Conservation (phyloP, 1,140 invertebrate genomes). For the Dufourea novaeangliae region DNA sequence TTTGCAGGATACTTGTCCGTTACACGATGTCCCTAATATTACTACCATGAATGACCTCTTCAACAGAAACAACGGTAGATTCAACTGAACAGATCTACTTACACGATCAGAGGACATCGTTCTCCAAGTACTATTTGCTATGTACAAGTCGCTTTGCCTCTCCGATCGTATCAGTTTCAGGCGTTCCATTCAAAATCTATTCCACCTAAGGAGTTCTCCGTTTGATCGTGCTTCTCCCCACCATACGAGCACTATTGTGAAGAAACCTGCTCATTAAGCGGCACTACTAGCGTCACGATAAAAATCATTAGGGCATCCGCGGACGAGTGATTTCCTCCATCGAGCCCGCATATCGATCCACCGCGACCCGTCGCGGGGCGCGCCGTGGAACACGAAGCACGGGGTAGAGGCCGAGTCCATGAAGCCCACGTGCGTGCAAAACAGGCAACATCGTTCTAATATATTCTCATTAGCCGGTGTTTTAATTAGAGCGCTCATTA, state of each 20-base stretch:
- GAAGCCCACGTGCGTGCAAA: conserved; percentile 62
- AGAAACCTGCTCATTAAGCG: conserved; percentile 33
- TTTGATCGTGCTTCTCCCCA: conserved; percentile 17
- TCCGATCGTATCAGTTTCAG: conserved; percentile 27
- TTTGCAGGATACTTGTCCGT: not conserved
- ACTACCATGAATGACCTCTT: not conserved
- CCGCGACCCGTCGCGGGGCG: conserved; percentile 13
- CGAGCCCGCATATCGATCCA: conserved; percentile 49
- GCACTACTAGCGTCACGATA: conserved; percentile 9
- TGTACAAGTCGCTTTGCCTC: not conserved
- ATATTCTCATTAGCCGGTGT: conserved; percentile 75
- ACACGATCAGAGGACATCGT: not conserved
- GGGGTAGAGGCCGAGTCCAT: conserved; percentile 23
- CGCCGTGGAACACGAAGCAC: conserved; percentile 18
- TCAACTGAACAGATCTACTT: not conserved
- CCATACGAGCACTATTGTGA: not conserved
- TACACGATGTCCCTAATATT: not conserved
- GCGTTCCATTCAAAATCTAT: conserved; percentile 34
- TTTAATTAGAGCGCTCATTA: conserved; percentile 76
- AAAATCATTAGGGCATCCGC: conserved; percentile 28
- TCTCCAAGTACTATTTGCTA: not conserved
- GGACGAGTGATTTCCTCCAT: conserved; percentile 28
- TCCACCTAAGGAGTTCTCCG: not conserved
- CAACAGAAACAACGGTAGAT: not conserved
- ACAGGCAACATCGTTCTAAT: conserved; percentile 70